Evolutionary conservation across 1,140 invertebrate genomes (phyloP).

Genomic region (Apis dorsata): DNA sequence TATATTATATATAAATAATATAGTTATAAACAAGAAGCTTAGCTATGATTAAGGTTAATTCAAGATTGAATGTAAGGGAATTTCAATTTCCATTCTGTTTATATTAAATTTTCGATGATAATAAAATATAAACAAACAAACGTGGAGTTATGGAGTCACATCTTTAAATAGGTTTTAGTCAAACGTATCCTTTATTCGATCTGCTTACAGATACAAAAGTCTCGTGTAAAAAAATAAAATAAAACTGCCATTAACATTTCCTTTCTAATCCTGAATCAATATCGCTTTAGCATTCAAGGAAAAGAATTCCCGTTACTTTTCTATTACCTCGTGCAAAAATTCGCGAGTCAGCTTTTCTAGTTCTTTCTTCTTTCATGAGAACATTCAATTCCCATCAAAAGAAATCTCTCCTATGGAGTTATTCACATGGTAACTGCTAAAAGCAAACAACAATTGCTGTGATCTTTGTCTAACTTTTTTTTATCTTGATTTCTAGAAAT

Average conservation of each 20-base stretch:
- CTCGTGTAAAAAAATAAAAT: neutral
- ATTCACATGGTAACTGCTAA: constrained; percentile 28
- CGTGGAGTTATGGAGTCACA: neutral
- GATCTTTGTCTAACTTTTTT: constrained; percentile 15
- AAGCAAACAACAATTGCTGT: constrained; percentile 32
- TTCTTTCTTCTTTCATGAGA: neutral
- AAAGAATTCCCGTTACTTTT: constrained; percentile 1
- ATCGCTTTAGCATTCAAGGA: neutral
- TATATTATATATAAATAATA: too few species aligned
- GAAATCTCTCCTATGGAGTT: constrained; percentile 8
- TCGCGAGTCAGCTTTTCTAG: neutral
- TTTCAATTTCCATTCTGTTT: neutral
- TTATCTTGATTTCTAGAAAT: neutral
- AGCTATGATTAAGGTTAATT: too few species aligned
- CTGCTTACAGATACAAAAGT: neutral
- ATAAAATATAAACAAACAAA: constrained; percentile 30
- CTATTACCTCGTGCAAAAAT: constrained; percentile 31
- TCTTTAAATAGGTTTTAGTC: neutral
- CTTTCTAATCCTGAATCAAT: constrained; percentile 7
- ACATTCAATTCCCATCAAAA: neutral
- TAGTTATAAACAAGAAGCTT: neutral
- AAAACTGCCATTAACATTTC: constrained; percentile 12
- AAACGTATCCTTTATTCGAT: neutral
- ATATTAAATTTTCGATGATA: constrained; percentile 10
- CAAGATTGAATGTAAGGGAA: neutral